Conservation (phyloP, 1,140 invertebrate genomes). For the Neoseiulus cucumeris region DNA sequence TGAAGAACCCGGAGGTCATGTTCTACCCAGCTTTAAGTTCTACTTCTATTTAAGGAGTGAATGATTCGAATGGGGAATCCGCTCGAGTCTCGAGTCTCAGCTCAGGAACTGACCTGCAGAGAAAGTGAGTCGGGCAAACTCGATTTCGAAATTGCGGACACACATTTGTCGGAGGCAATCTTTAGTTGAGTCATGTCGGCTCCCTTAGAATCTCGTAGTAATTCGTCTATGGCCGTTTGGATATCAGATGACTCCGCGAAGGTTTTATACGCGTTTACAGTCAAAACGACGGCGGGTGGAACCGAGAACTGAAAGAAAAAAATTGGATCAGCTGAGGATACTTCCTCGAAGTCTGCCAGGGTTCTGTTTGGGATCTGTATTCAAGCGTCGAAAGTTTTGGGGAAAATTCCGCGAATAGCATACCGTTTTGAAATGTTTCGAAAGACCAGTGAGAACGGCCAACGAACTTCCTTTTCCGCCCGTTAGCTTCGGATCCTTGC, state of each 20-base stretch:
- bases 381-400: conserved; percentile 27
- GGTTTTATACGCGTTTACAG: conserved; percentile 32
- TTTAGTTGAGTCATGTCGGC: too few relatives aligned
- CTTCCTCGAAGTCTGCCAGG: conserved; percentile 50
- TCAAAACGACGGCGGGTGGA: conserved; percentile 39
- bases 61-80: too few relatives aligned
- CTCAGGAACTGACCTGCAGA: too few relatives aligned
- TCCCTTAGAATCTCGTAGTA: too few relatives aligned
- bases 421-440: conserved; percentile 21
- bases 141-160: too few relatives aligned
- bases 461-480: conserved; percentile 49
- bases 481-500: conserved; percentile 31
- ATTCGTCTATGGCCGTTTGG: too few relatives aligned
- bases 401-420: too few relatives aligned
- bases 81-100: too few relatives aligned
- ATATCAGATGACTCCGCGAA: conserved; percentile 20
- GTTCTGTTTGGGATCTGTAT: conserved; percentile 41
- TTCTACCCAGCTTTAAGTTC: conserved; percentile 35
- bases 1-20: conserved; percentile 54
- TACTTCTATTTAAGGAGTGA: conserved; percentile 27
- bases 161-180: too few relatives aligned
- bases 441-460: conserved; percentile 34
- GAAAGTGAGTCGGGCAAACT: too few relatives aligned
- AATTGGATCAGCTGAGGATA: conserved; percentile 57
- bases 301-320: conserved; percentile 33